phyloP scores from a whole-genome alignment of 2,113 vertebrate species.

The Bujurquina vittata region DNA sequence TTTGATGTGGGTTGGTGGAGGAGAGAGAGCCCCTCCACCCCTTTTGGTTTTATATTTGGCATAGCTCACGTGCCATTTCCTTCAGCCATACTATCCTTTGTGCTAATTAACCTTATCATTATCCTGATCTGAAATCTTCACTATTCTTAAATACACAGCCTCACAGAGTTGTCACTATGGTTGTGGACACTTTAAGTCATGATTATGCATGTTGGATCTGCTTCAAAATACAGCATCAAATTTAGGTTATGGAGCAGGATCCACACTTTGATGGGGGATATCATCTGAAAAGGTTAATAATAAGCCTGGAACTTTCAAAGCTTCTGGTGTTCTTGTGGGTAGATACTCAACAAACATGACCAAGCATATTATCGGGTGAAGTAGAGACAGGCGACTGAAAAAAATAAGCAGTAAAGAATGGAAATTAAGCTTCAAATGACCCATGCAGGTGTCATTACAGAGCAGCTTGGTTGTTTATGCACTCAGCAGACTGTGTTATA shows the following conservation, averaged over 20 bases:
- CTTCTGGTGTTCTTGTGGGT: not conserved
- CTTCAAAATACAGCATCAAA: too few relatives aligned
- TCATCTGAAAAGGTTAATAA: not conserved
- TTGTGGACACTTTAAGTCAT: too few relatives aligned
- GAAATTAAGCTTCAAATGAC: not conserved
- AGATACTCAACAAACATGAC: not conserved
- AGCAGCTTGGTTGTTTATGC: slow-evolving; percentile 23
- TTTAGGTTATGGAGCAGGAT: not conserved
- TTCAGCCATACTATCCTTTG: not conserved
- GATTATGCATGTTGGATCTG: too few relatives aligned
- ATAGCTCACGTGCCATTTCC: not conserved
- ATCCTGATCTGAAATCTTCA: too few relatives aligned
- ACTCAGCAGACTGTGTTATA: slow-evolving; percentile 39
- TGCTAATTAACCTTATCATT: not conserved
- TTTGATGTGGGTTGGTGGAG: not conserved
- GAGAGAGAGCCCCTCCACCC: not conserved
- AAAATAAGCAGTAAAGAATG: not conserved
- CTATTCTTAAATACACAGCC: too few relatives aligned
- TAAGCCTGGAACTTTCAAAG: not conserved
- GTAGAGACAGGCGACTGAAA: not conserved
- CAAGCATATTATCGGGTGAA: not conserved
- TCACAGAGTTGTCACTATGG: too few relatives aligned
- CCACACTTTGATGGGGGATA: not conserved
- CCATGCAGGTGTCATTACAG: slow-evolving; percentile 30
- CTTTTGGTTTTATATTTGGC: not conserved